Evolutionary conservation across 2,888 invertebrate genomes (phyloP).

Genomic region (Poecilobothrus nobilitatus): DNA sequence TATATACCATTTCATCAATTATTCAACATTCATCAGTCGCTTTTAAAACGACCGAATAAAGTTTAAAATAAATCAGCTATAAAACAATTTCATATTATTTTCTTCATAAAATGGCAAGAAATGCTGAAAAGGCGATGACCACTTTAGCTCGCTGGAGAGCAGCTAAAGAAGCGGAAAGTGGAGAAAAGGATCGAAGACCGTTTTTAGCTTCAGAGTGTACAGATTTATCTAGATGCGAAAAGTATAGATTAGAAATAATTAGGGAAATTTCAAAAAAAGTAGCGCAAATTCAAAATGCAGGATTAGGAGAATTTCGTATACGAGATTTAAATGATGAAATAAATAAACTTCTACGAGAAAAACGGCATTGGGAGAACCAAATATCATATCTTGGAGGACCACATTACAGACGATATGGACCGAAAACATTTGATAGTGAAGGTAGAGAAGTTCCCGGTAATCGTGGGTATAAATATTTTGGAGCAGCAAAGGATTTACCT

Average conservation of each 20-base stretch:
- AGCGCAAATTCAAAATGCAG: slow-evolving; percentile 97
- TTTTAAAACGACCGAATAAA: no score
- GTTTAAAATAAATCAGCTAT: no score
- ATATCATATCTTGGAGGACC: slow-evolving; percentile 93
- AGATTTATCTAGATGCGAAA: slow-evolving; percentile 85
- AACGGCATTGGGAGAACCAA: slow-evolving; percentile 96
- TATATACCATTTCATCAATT: no score
- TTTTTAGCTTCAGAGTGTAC: slow-evolving; percentile 92
- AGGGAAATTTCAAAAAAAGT: slow-evolving; percentile 97
- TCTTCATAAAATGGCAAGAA: slow-evolving; percentile 59
- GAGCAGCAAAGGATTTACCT: slow-evolving; percentile 94
- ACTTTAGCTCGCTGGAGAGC: slow-evolving; percentile 97
- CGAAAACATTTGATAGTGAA: slow-evolving; percentile 87
- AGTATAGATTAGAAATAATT: slow-evolving; percentile 94
- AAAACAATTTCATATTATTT: no score
- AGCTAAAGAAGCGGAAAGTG: slow-evolving; percentile 86
- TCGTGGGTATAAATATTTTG: slow-evolving; percentile 97
- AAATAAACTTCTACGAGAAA: slow-evolving; percentile 91
- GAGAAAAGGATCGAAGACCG: slow-evolving; percentile 80
- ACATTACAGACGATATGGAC: slow-evolving; percentile 84
- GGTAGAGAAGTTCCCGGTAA: slow-evolving; percentile 96
- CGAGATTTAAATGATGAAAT: slow-evolving; percentile 98
- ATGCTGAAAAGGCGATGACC: slow-evolving; percentile 98
- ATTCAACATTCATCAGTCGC: no score
- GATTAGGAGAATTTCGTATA: slow-evolving; percentile 96